Conservation (phyloP, 2,888 invertebrate species). For the Athetis lepigone region DNA sequence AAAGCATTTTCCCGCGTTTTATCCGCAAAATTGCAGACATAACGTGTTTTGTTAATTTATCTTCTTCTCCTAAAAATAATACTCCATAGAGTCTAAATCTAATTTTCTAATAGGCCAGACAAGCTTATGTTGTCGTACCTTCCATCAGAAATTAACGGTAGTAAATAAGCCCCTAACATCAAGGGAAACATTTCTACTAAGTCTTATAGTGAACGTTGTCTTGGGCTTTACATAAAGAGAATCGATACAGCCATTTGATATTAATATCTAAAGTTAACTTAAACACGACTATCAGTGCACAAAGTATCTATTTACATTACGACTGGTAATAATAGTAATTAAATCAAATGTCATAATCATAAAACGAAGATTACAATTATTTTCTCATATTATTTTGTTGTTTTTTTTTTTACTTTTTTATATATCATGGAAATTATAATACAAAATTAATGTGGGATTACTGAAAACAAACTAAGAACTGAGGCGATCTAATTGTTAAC, state of each 20-base stretch:
- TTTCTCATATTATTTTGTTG: constrained; percentile 63
- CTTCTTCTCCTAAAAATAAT: not conserved
- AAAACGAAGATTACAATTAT: constrained; percentile 74
- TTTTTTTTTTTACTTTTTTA: constrained; percentile 78
- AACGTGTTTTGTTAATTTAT: not conserved
- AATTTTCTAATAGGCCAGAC: not conserved
- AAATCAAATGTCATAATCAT: constrained; percentile 72
- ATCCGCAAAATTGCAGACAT: not conserved
- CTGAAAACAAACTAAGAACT: constrained; percentile 81
- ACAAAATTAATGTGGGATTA: constrained; percentile 75
- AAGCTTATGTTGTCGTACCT: not conserved
- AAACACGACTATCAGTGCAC: constrained; percentile 87
- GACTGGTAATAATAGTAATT: constrained; percentile 79
- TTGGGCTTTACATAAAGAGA: constrained; percentile 75
- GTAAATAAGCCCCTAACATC: constrained; percentile 39
- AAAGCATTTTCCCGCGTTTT: not conserved
- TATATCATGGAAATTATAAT: constrained; percentile 75
- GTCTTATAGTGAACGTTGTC: constrained; percentile 77
- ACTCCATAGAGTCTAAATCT: not conserved
- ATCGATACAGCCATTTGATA: constrained; percentile 85
- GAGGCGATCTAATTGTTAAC: constrained; percentile 68
- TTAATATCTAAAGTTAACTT: constrained; percentile 82
- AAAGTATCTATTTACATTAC: constrained; percentile 85
- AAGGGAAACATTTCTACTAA: constrained; percentile 75
- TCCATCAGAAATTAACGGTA: not conserved